These are phyloP conservation scores for Leptinotarsa texana DNA, from an alignment of 1,140 invertebrate genomes.

Conservation along the genomic window DNA sequence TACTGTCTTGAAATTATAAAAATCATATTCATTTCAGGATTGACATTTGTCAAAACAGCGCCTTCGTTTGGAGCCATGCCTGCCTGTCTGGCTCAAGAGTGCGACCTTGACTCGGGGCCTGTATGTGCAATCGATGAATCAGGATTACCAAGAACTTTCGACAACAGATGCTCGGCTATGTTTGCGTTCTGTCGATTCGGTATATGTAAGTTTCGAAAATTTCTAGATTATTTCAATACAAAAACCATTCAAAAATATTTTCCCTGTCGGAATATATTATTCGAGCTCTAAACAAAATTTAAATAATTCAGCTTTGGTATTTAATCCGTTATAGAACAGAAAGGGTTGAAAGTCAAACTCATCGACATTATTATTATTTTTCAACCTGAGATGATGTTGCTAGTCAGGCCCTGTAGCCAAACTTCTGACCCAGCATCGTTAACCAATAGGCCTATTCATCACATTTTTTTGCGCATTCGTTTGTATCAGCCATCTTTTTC, in stretches of 20 bases:
- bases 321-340: constrained; percentile 43
- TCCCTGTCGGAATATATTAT: neutral
- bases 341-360: constrained; percentile 46
- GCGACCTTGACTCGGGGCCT: constrained; percentile 56
- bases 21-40: constrained; percentile 23
- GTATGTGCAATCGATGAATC: constrained; percentile 60
- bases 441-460: no score
- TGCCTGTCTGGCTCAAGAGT: constrained; percentile 57
- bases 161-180: constrained; percentile 59
- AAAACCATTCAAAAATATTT: neutral
- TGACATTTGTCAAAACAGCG: constrained; percentile 29
- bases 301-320: constrained; percentile 39
- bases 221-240: no score
- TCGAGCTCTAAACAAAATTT: constrained; percentile 33
- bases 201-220: constrained; percentile 53
- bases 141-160: constrained; percentile 59
- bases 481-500: no score
- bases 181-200: constrained; percentile 59
- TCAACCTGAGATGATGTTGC: no score
- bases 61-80: constrained; percentile 29
- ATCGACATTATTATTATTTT: constrained; percentile 33
- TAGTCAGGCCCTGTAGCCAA: no score
- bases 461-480: no score
- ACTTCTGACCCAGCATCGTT: no score
- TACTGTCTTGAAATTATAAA: no score